Percentiles rank a stretch among this genome's conserved stretches.
These are phyloP conservation scores for Pteronura brasiliensis DNA, from an alignment of 2,113 vertebrate species.

Conservation along the genomic window DNA sequence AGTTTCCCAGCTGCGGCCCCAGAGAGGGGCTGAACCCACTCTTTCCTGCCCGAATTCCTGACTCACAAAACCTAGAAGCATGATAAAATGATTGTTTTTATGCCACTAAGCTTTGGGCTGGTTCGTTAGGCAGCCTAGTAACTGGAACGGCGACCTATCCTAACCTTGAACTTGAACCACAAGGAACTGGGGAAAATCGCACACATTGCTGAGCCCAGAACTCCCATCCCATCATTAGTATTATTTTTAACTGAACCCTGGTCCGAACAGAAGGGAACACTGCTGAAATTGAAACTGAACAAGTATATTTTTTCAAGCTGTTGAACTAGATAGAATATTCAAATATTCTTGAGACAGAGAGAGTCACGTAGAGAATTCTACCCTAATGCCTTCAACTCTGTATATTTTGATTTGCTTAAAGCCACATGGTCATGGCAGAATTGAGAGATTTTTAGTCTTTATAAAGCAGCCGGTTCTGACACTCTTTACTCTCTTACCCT, in stretches of 20 bases:
- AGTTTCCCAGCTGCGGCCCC: background rate
- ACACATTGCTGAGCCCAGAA: background rate
- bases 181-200: background rate
- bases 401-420: conserved; percentile 42
- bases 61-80: background rate
- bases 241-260: conserved; percentile 71
- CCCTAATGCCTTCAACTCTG: background rate
- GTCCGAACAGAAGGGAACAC: conserved; percentile 33
- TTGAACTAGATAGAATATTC: conserved; percentile 24
- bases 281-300: conserved; percentile 28
- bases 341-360: conserved; percentile 49
- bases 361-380: background rate
- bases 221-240: conserved; percentile 20
- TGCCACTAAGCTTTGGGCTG: background rate
- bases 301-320: conserved; percentile 62
- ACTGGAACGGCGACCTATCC: background rate
- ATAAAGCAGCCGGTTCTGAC: background rate
- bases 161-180: conserved; percentile 53
- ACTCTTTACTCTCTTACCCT: background rate
- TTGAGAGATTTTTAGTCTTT: background rate
- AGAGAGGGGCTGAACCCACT: background rate
- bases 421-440: background rate
- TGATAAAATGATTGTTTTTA: background rate
- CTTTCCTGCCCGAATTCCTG: background rate
- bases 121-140: background rate